Percentiles rank a stretch among this genome's conserved stretches.
phyloP scores from a whole-genome alignment of 2,888 invertebrate species.

The Idaea dimidiata region DNA sequence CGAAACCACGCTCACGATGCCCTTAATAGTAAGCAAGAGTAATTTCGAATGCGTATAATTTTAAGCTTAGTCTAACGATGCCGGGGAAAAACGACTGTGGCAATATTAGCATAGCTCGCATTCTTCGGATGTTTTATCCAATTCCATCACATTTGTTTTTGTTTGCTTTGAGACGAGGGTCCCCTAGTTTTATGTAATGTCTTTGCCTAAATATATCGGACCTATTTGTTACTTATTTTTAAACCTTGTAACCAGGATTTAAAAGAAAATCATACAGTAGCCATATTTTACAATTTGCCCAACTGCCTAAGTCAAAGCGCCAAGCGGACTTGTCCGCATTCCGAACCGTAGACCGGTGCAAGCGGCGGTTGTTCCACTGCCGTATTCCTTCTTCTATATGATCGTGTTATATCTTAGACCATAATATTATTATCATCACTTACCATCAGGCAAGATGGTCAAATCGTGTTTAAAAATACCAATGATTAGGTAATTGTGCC shows the following conservation, averaged over 20 bases:
- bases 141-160: slow-evolving; percentile 2
- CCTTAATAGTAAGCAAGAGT: slow-evolving; percentile 57
- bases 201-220: neutral
- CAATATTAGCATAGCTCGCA: slow-evolving; percentile 14
- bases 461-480: too few relatives aligned
- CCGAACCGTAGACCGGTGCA: too few relatives aligned
- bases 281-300: too few relatives aligned
- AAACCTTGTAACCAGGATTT: neutral
- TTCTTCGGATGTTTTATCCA: slow-evolving; percentile 12
- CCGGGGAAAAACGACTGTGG: slow-evolving; percentile 23
- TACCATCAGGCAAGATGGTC: too few relatives aligned
- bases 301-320: too few relatives aligned
- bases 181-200: neutral
- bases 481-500: too few relatives aligned
- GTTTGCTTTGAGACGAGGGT: neutral
- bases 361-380: too few relatives aligned
- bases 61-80: slow-evolving; percentile 43
- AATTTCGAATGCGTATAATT: slow-evolving; percentile 56
- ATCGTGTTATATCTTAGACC: too few relatives aligned
- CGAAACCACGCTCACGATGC: slow-evolving; percentile 67
- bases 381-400: too few relatives aligned
- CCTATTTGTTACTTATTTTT: neutral
- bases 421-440: too few relatives aligned
- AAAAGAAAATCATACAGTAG: neutral
- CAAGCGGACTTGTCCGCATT: too few relatives aligned